Evolutionary conservation across 2,888 invertebrate genomes (phyloP), one percentile per base, ranked within the genome.

Genomic region (Thera obeliscata): DNA sequence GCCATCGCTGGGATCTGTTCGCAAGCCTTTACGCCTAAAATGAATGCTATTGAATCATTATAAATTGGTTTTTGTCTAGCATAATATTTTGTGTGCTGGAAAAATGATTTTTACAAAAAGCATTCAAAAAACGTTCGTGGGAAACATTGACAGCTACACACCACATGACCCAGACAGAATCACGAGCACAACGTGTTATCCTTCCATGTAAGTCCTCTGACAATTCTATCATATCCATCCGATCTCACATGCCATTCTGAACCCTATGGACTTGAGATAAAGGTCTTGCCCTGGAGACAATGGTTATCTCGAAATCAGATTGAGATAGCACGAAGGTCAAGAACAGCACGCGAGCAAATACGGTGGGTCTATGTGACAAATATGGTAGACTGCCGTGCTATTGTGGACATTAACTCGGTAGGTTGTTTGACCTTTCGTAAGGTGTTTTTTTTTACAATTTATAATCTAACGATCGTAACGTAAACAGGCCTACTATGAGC

Each of bases 221-320:
- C 84, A 86, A 89, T 83, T 88, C 82, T 87, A 88, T 90, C 86
- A 79, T 81, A 75, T 77, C 74, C 68, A 72, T 60, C 66, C 55
- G 54, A 49, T 63, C 49, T 70, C 46, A 3, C 66, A 70, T 57
- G 35, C 61, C 22, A 87, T 76, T 81, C 66, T 75, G 62, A 76
- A 76, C 81, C 75, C 79, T 89, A 80, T 71, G 48, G 2, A 64
- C 2, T 64, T 11, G 66, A 5, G 46, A 61, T 82, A 87, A 75
- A 76, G 78, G 77, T 72, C 72, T 75, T 74, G 76, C 84, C 88
- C 89, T 87, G 90, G 76, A 90, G 87, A 85, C 90, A 85, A 87
- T 87, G 87, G 89, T 87, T 90, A 91, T 91, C 91, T 88, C 79
- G 70, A 77, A 84, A 89, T 90, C 89, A 86, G 88, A 88, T 90